Evolutionary conservation across 2,888 invertebrate genomes (phyloP), one percentile per base, ranked within the genome.

Genomic region (Malthinus flaveolus): DNA sequence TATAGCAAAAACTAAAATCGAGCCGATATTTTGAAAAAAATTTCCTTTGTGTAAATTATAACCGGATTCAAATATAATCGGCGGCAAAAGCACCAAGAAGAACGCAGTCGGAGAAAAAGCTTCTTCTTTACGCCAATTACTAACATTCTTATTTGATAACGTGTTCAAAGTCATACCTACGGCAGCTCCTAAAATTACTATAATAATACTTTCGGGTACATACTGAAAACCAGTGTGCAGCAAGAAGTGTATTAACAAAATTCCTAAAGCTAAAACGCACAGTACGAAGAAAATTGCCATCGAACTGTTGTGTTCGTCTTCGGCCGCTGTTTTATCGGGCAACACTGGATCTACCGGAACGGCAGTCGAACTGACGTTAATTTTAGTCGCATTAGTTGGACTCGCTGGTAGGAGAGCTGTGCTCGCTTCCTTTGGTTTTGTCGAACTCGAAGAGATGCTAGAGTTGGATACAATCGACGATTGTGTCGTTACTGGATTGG

Each of bases 21-120:
- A 97, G n/a, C 97, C 97, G 75, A 99, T 97, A 75, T 99, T 99
- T 80, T 98, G 96, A 73, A 93, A 93, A 73, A 93, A 93, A 73
- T 93, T 93, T 64, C 97, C 97, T 80, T 99, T 99, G 73, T 99
- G 98, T 59, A 99, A 84, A 83, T 98, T 99, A 76, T 98, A 99
- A 2, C 98, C 98, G 2, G 97, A 97, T 79, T 99, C 99, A 82
- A 99, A 99, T 70, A 99, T 99, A 54, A 99, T 99, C 1, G 99
- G 99, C 7, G 99, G 99, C 50, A 99, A 79, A 1, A 99, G 84
- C 1, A 99, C 93, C 50, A 99, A 84, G 75, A 99, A 99, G 78
- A 99, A 99, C 13, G 97, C 95, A 12, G 97, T 99, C 0, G 99
- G 98, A 6, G 97, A 96, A 75, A 99, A 97, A 0, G 97, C 95